These are phyloP conservation scores for Drosophila phalerata DNA, from an alignment of 2,888 invertebrate genomes.

Conservation along the genomic window DNA sequence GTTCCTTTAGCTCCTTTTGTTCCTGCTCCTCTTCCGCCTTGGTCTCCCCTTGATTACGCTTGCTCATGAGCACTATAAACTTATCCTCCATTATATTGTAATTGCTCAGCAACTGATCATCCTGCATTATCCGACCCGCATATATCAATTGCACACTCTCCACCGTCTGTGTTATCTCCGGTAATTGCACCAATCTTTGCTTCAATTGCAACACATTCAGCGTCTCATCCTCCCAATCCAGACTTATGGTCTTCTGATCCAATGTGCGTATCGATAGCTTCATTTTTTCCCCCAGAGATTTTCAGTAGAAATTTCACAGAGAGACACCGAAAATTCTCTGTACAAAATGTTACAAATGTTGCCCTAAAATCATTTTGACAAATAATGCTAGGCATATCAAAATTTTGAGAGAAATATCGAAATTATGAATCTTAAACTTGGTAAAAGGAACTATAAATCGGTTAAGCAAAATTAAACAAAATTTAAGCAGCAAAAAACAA, in stretches of 20 bases:
- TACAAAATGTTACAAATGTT: neutral
- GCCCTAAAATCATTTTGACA: neutral
- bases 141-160: conserved; percentile 96
- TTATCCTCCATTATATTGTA: conserved; percentile 98
- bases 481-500: no score
- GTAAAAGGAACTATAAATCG: no score
- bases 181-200: conserved; percentile 85
- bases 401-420: neutral
- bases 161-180: conserved; percentile 87
- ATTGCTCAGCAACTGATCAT: conserved; percentile 92
- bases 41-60: conserved; percentile 29
- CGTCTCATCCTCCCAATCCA: conserved; percentile 90
- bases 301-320: neutral
- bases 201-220: conserved; percentile 95
- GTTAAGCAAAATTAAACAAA: no score
- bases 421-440: neutral
- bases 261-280: conserved; percentile 95
- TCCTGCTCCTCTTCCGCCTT: neutral
- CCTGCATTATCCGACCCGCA: conserved; percentile 96
- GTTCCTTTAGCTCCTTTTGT: neutral
- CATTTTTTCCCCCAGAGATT: conserved; percentile 45
- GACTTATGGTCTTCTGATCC: conserved; percentile 95
- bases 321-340: neutral
- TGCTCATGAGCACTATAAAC: conserved; percentile 97
- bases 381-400: neutral